Evolutionary conservation across 2,888 invertebrate species (phyloP), one percentile per base, ranked within the genome.

Genomic region (Dicranocentrus wangi): DNA sequence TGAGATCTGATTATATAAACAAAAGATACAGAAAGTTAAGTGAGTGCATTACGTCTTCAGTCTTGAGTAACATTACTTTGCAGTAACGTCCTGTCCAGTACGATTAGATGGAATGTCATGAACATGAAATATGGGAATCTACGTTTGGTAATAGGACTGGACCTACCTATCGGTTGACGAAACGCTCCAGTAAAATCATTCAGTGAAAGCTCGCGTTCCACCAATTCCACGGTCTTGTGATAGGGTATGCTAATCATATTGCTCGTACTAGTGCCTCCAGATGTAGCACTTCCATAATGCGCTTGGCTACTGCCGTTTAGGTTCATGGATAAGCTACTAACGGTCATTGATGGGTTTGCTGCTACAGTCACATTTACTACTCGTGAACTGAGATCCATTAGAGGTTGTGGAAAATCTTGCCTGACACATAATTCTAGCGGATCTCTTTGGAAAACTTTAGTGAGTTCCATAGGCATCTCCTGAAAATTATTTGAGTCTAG

Each of bases 391-490:
- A 86, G 71, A 71, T 86, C 86, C 84, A 84, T 84, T n/a, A 83
- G 47, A 0, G 81, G 83, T 81, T 81, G 63, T 25, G 60, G 39
- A 75, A 83, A 82, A 51, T 83, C 73, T 73, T 84, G 81, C 7
- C 85, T 58, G 1, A 86, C 86, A 70, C 86, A 86, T 2, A 86
- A 68, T 39, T 86, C 85, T 27, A 86, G 65, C 8, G 86, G 86
- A 79, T 86, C 84, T 27, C 86, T 25, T 68, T 83, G 84, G 83
- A 86, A 58, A 10, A 85, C 86, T 80, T 85, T 85, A 1, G 86
- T 86, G 13, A 86, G 60, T 39, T 86, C 86, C 85, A 86, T 85
- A 1, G 86, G 86, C 84, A 86, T 85, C n/a, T 86, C 86, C 60
- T 86, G 86, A 53, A 84, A 85, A 10, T 71, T 81, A 53, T 65